These are phyloP conservation scores for Cosmopolites sordidus DNA, from an alignment of 2,888 invertebrate genomes.

Conservation along the genomic window DNA sequence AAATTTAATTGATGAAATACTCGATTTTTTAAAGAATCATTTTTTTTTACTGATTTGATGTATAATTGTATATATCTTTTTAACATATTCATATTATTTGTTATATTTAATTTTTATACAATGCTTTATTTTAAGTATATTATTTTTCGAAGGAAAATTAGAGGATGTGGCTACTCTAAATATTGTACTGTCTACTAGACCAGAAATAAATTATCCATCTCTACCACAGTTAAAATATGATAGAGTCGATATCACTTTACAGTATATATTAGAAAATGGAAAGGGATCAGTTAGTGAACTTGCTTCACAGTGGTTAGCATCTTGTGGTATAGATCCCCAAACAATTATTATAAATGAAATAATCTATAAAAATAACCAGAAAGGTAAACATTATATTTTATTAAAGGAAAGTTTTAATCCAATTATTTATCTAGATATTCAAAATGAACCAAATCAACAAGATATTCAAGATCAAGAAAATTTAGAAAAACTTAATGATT, in stretches of 20 bases:
- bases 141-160: conserved; percentile 62
- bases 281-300: conserved; percentile 84
- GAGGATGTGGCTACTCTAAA: conserved; percentile 82
- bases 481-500: conserved; percentile 5
- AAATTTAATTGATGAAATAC: too few species aligned
- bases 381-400: conserved; percentile 22
- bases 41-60: too few species aligned
- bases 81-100: too few species aligned
- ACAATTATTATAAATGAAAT: conserved; percentile 56
- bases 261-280: conserved; percentile 61
- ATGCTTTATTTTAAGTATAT: neutral
- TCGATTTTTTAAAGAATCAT: too few species aligned
- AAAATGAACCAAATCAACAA: neutral
- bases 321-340: conserved; percentile 66
- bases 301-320: conserved; percentile 80
- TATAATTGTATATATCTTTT: too few species aligned
- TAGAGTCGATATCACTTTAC: conserved; percentile 60
- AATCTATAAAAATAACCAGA: conserved; percentile 27
- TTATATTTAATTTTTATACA: too few species aligned
- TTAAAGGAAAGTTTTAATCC: neutral
- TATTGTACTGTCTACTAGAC: conserved; percentile 59
- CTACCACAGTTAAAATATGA: conserved; percentile 56
- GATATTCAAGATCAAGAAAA: neutral
- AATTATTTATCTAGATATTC: neutral
- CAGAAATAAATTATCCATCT: conserved; percentile 39